Base-by-base conservation (phyloP, 2,113 vertebrate genomes). In the Lethenteron reissneri region DNA sequence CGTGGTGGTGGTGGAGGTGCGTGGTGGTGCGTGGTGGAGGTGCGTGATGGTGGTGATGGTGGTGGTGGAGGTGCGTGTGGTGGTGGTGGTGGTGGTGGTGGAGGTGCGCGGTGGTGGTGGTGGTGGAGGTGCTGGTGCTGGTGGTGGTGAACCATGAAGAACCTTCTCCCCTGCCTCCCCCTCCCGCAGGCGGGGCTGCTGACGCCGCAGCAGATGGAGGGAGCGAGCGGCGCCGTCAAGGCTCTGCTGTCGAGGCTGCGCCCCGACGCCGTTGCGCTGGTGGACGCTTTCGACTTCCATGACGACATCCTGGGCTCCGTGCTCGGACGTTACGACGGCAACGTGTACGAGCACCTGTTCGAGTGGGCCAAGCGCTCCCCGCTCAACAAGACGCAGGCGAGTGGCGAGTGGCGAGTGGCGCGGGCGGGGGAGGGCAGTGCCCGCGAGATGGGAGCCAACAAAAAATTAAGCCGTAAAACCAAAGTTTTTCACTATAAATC, bases 241-340 rank as follows among this genome's bases (percentile, higher is more conserved):
- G 86, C 88, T 74, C 79, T 99, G 8, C 81, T 99, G 74, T 81
- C 82, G 12, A 71, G 80, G 14, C 77, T 95, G 72, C 86, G 91
- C 56, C 86, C 81, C 13, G 86, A 96, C 0, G 90, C 88, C 0
- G 84, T 96, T 56, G 83, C 86, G 0, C 80, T 99, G 73, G 89
- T 91, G 1, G 94, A 99, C 21, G 83, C 92, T 25, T 99, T 97
- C 74, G 88, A 99, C 74, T 80, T 86, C 74, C 80, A 82, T 0
- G 92, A 97, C 13, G 58, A 73, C 74, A 80, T 81, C 1, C 83
- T 99, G 56, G 87, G 86, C 13, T 97, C 92, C 1, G 81, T 87
- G 72, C 86, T 99, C 11, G 94, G 92, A 41, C 84, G 90, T 58
- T 92, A 92, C 1, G 94, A 99, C 1, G 94, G 92, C n/a, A 96